phyloP scores from a whole-genome alignment of 2,797 vertebrate genomes.

The Poecilia picta region DNA sequence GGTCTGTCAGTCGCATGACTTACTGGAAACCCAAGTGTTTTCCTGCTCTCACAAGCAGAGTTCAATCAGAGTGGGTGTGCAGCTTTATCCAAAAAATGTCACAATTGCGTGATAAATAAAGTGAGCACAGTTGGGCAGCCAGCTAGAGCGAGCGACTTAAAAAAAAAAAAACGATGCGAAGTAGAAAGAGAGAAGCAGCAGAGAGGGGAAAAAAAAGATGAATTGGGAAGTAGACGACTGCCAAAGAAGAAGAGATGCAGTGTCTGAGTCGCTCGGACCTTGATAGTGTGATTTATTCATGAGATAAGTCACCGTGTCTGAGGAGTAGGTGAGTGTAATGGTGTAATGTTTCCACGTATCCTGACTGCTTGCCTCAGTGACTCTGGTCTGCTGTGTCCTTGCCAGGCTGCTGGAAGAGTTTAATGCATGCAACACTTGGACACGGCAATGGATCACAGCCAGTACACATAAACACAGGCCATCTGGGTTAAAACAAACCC shows the following conservation, averaged over 20 bases:
- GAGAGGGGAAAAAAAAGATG: constrained; percentile 37
- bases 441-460: constrained; percentile 53
- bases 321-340: constrained; percentile 74
- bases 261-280: constrained; percentile 56
- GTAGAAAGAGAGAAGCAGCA: constrained; percentile 9
- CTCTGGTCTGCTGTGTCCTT: constrained; percentile 56
- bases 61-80: constrained; percentile 69
- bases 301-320: constrained; percentile 74
- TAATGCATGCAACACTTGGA: constrained; percentile 63
- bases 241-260: constrained; percentile 61
- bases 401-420: constrained; percentile 54
- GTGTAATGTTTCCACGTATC: constrained; percentile 71
- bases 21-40: constrained; percentile 76
- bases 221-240: constrained; percentile 56
- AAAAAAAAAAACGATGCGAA: constrained; percentile 32
- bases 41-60: constrained; percentile 59
- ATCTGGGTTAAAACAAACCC: constrained; percentile 61
- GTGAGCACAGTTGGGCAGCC: constrained; percentile 44
- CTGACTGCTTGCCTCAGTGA: constrained; percentile 71
- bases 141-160: constrained; percentile 41
- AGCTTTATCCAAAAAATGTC: constrained; percentile 75
- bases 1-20: constrained; percentile 68
- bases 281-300: constrained; percentile 76
- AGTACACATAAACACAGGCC: constrained; percentile 64
- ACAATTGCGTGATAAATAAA: constrained; percentile 74